Evolutionary conservation across 2,888 invertebrate species (phyloP).

Genomic region (Lasiommata megera): DNA sequence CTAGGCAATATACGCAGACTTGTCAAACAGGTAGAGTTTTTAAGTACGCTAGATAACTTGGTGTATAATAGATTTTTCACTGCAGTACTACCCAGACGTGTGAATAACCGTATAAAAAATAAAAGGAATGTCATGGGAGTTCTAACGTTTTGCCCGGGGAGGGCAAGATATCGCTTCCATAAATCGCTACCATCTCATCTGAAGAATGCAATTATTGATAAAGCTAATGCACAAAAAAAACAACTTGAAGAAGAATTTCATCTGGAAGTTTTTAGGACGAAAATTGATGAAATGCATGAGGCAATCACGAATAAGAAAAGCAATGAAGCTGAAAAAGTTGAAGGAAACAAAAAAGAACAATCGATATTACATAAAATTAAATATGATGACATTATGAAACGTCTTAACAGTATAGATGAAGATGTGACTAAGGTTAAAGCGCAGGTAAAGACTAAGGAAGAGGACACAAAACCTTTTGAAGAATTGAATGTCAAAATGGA

Average conservation of each 20-base stretch:
- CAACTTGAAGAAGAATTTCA: constrained; percentile 59
- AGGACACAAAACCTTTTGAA: constrained; percentile 53
- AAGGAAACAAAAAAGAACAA: constrained; percentile 25
- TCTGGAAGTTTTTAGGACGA: constrained; percentile 50
- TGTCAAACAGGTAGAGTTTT: constrained; percentile 79
- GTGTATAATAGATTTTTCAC: constrained; percentile 69
- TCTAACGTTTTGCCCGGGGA: constrained; percentile 64
- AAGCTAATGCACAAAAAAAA: constrained; percentile 62
- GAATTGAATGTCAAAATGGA: constrained; percentile 62
- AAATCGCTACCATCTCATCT: constrained; percentile 59
- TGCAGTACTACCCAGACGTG: constrained; percentile 54
- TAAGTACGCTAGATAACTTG: constrained; percentile 74
- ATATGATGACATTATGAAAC: constrained; percentile 55
- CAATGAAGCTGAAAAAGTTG: constrained; percentile 34
- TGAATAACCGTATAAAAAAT: constrained; percentile 56
- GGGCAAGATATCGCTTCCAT: constrained; percentile 54
- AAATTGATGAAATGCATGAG: constrained; percentile 62
- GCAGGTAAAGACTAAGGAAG: constrained; percentile 47
- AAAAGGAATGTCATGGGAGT: constrained; percentile 57
- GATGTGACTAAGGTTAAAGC: constrained; percentile 51
- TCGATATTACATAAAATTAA: constrained; percentile 38
- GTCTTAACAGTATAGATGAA: constrained; percentile 56
- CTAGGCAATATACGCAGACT: constrained; percentile 78
- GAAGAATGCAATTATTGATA: constrained; percentile 65
- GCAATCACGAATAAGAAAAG: constrained; percentile 49